Evolutionary conservation across 2,888 invertebrate species (phyloP), one percentile per base, ranked within the genome.

Genomic region (Notodonta dromedarius): DNA sequence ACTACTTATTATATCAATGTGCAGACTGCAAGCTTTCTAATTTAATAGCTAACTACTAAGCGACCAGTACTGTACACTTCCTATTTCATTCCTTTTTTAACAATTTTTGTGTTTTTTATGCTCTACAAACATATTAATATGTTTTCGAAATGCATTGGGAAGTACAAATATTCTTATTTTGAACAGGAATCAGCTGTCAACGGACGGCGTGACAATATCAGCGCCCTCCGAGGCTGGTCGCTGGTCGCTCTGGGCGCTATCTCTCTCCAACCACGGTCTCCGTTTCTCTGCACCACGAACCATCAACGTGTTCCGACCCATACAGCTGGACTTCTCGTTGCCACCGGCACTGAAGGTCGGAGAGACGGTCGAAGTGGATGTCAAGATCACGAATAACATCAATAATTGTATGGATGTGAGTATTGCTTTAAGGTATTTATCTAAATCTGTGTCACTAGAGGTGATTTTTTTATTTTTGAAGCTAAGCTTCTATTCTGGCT

Each of bases 331-430:
- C 83, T 95, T 95, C 79, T 86, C 94, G 0, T 85, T 95, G 6
- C 95, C 95, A 5, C 92, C 94, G 0, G 94, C 94, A 2, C 80
- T 95, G 74, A 93, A 94, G 70, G 95, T 95, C 11, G 94, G 95
- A 0, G 96, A 96, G 79, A 94, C 95, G 0, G 93, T 95, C 0
- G 95, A 96, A 79, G 95, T 95, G n/a, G 95, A 95, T 72, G 95
- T 96, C 69, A 95, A 95, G 84, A 95, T 96, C 62, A 95, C 94
- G 0, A 96, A 95, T 76, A 95, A 95, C 66, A 94, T 95, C 75
- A 95, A 95, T 78, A 95, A 95, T 63, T 96, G 96, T 84, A 95
- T 96, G 94, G 96, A 96, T 79, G 96, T 96, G 81, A 95, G 95
- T 95, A 78, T 52, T 62, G 12, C 35, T 8, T 32, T 42, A 24